Evolutionary conservation across 2,113 vertebrate species (phyloP).

Genomic region (Nothoprocta perdicaria): DNA sequence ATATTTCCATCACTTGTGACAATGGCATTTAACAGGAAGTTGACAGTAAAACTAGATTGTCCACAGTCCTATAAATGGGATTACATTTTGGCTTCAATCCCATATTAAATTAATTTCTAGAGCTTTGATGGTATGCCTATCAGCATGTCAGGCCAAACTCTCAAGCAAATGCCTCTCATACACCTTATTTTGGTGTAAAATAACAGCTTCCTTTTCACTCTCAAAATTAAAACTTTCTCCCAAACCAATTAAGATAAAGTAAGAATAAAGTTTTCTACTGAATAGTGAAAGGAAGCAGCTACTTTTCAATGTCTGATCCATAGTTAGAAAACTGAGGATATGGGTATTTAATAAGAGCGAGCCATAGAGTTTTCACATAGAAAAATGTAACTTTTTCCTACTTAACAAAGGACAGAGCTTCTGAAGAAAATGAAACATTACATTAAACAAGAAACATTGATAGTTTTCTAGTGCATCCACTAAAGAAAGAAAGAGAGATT

Average conservation of each 20-base stretch:
- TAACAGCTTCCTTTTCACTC: background rate
- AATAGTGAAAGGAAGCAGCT: background rate
- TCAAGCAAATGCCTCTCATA: background rate
- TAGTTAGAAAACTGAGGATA: background rate
- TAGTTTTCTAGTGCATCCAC: background rate
- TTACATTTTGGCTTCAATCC: background rate
- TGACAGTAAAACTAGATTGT: background rate
- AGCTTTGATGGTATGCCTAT: background rate
- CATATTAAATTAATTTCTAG: slow-evolving; percentile 26
- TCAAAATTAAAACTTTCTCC: slow-evolving; percentile 19
- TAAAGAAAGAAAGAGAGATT: background rate
- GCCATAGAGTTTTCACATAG: background rate
- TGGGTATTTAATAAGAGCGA: background rate
- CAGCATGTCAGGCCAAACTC: background rate
- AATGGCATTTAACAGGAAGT: slow-evolving; percentile 1
- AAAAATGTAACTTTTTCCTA: background rate
- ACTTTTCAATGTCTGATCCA: background rate
- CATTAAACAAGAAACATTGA: background rate
- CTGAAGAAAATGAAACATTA: background rate
- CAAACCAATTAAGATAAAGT: background rate
- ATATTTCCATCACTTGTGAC: background rate
- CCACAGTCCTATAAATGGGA: background rate
- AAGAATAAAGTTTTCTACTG: background rate
- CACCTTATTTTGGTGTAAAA: background rate
- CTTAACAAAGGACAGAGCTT: background rate